Base-by-base conservation (phyloP, 2,888 invertebrate genomes). In the Camponotus fellah region DNA sequence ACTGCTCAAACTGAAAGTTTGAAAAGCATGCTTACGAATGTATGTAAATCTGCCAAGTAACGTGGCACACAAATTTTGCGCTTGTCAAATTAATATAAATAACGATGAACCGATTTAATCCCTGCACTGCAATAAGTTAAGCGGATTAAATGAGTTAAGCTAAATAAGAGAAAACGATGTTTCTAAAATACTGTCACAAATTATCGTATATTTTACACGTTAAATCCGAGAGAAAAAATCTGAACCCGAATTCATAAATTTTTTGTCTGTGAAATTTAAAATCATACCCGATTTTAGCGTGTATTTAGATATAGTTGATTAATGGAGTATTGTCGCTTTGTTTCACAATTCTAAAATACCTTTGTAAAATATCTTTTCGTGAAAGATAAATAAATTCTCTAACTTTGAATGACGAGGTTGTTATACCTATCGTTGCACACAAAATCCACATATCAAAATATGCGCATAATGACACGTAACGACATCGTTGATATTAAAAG, bases 31-130 rank as follows among this genome's bases (percentile, higher is more conserved):
- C 8, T 49, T 68, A 68, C 2, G 10, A 32, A 26, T 26, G 26
- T 26, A 68, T n/a, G 46, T 49, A 34, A 49, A 49, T 49, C n/a
- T n/a, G 32, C 43, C 12, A 43, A 46, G 43, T 66, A 12, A 37
- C 26, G 1, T 26, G 26, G 26, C 3, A 65, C 2, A 5, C 53
- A 34, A 14, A 34, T 69, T 49, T 69, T 69, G 1, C 49, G 37
- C 14, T 53, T 21, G 8, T 71, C n/a, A 21, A 14, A n/a, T 69
- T 53, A 34, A 32, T 21, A 40, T 4, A 9, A 69, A 53, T 4
- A 71, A 56, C 14, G 5, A 43, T 8, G 40, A 40, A 8, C 17
- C 26, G 43, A 71, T 53, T 71, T 71, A 71, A 71, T 71, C 14
- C 34, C n/a, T 53, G 21, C 14, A 17, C 34, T 71, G 34, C 14